These are phyloP conservation scores for Rhabdornis inornatus DNA, from an alignment of 2,113 vertebrate species.

Conservation along the genomic window DNA sequence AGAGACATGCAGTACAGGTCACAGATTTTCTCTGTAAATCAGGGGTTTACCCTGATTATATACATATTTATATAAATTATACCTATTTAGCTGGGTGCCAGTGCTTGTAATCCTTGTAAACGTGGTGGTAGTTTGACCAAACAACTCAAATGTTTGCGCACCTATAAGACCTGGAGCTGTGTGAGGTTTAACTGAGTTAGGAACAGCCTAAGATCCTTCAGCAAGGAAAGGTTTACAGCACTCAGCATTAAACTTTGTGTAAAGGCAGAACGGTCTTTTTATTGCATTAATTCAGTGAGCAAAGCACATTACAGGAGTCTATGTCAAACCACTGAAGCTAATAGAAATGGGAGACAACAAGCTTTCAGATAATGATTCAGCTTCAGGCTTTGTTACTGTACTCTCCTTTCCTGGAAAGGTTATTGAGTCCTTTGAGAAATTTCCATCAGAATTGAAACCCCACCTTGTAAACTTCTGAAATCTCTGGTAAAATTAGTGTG, in stretches of 20 bases:
- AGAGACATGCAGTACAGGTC: not conserved
- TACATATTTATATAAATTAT: not conserved
- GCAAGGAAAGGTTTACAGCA: not conserved
- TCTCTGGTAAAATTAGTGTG: not conserved
- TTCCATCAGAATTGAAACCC: not conserved
- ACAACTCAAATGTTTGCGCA: fast-evolving
- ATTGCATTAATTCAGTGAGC: not conserved
- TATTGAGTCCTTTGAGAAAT: not conserved
- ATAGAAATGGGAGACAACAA: not conserved
- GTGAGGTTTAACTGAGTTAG: not conserved
- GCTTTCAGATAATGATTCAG: not conserved
- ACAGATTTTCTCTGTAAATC: not conserved
- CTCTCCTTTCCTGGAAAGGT: not conserved
- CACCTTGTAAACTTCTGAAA: not conserved
- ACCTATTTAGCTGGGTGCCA: not conserved
- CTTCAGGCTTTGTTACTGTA: not conserved
- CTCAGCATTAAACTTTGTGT: not conserved
- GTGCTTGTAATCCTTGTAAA: not conserved
- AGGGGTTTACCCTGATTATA: not conserved
- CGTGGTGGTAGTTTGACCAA: not conserved
- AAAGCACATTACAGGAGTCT: not conserved
- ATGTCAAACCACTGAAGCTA: not conserved
- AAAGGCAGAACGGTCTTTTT: not conserved
- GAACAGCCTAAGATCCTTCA: not conserved
- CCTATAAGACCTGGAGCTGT: not conserved